phyloP scores from a whole-genome alignment of 2,113 vertebrate genomes.

The Mungos mungo region DNA sequence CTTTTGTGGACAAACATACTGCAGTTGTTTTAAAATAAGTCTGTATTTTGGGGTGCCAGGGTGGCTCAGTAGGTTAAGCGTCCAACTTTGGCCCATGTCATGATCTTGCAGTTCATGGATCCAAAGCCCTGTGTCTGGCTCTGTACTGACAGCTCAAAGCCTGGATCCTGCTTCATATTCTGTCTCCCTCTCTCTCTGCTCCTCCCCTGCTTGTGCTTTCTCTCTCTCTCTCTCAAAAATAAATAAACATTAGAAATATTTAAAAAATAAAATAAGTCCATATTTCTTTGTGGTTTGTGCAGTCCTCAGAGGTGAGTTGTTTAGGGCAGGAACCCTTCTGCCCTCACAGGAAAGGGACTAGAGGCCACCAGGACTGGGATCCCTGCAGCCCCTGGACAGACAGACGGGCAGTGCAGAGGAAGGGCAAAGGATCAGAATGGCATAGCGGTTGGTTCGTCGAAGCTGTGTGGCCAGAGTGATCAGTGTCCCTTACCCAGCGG shows the following conservation, averaged over 20 bases:
- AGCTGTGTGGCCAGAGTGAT: conserved; percentile 51
- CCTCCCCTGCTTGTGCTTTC: background rate
- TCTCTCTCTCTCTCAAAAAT: background rate
- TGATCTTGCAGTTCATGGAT: background rate
- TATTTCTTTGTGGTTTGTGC: conserved; percentile 74
- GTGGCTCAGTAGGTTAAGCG: background rate
- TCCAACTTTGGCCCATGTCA: background rate
- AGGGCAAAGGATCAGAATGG: background rate
- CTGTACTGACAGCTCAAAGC: background rate
- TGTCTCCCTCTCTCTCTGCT: background rate
- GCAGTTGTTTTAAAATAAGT: conserved; percentile 77
- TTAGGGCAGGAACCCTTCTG: conserved; percentile 57
- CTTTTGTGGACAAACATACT: conserved; percentile 78
- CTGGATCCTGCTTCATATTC: background rate
- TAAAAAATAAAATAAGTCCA: conserved; percentile 68
- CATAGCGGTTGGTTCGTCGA: background rate
- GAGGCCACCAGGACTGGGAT: conserved; percentile 60
- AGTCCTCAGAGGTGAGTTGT: conserved; percentile 68
- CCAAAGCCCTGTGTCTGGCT: background rate
- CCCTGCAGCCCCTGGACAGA: background rate
- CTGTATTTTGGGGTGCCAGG: conserved; percentile 47
- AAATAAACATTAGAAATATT: background rate
- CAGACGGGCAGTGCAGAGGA: conserved; percentile 31
- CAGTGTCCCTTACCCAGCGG: accelerated
- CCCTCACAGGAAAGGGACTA: conserved; percentile 62